A percentile compares a stretch with the other conserved stretches of the same genome.
phyloP scores from a whole-genome alignment of 2,113 vertebrate genomes.

The Nasalis larvatus region DNA sequence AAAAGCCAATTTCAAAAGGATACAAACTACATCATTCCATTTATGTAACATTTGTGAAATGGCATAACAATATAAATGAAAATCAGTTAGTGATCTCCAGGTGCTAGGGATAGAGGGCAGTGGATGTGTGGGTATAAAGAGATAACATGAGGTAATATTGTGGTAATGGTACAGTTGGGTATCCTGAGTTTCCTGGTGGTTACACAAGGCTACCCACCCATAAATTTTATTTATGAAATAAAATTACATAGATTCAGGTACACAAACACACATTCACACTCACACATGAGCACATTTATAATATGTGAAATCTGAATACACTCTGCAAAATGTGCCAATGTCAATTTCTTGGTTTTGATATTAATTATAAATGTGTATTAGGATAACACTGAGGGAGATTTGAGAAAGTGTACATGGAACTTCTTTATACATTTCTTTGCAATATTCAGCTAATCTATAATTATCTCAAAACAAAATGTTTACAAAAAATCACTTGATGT shows the following conservation, averaged over 20 bases:
- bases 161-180: background rate
- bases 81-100: background rate
- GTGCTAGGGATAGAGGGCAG: background rate
- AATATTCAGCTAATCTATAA: background rate
- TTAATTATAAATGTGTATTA: background rate
- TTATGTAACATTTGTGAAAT: background rate
- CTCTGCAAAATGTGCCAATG: background rate
- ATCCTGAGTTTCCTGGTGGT: background rate
- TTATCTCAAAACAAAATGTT: conserved; percentile 23
- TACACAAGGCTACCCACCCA: background rate
- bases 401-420: background rate
- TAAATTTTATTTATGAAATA: background rate
- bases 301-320: background rate
- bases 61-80: background rate
- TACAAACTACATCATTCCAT: background rate
- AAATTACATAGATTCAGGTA: background rate
- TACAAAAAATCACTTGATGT: background rate
- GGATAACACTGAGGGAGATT: background rate
- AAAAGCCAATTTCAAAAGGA: background rate
- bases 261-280: background rate
- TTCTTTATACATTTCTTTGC: background rate
- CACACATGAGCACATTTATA: background rate
- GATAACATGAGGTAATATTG: background rate
- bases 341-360: background rate
- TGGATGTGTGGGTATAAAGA: background rate